Conservation (phyloP, 2,797 vertebrate species). For the Myotis pilosus region DNA sequence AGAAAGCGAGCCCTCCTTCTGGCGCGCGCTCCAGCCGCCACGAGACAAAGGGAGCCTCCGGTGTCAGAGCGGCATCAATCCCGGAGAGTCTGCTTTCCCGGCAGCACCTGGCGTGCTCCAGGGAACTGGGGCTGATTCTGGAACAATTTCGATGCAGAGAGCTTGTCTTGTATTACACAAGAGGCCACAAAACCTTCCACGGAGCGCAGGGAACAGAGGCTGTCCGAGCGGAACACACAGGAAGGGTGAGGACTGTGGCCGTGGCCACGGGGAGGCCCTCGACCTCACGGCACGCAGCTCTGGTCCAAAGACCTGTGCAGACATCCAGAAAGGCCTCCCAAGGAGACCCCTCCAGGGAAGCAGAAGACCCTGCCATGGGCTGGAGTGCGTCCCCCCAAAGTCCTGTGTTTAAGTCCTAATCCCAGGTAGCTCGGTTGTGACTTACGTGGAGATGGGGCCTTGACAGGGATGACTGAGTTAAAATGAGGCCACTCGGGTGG, state of each 20-base stretch:
- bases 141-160: background rate
- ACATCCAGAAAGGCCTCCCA: accelerated
- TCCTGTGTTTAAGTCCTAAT: background rate
- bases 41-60: slow-evolving; percentile 37
- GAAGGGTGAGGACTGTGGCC: accelerated
- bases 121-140: slow-evolving; percentile 20
- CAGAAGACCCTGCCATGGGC: background rate
- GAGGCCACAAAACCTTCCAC: slow-evolving; percentile 6
- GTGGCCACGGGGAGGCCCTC: accelerated
- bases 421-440: background rate
- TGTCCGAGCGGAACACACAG: background rate
- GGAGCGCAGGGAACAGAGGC: background rate
- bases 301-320: background rate
- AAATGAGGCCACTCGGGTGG: background rate
- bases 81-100: background rate
- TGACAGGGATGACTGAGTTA: background rate
- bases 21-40: background rate
- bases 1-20: background rate
- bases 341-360: accelerated
- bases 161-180: slow-evolving; percentile 2
- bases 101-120: background rate
- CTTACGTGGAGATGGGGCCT: background rate
- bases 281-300: background rate
- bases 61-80: slow-evolving; percentile 44
- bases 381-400: background rate